phyloP scores from a whole-genome alignment of 2,888 invertebrate genomes.

The Agriopis aurantiaria region DNA sequence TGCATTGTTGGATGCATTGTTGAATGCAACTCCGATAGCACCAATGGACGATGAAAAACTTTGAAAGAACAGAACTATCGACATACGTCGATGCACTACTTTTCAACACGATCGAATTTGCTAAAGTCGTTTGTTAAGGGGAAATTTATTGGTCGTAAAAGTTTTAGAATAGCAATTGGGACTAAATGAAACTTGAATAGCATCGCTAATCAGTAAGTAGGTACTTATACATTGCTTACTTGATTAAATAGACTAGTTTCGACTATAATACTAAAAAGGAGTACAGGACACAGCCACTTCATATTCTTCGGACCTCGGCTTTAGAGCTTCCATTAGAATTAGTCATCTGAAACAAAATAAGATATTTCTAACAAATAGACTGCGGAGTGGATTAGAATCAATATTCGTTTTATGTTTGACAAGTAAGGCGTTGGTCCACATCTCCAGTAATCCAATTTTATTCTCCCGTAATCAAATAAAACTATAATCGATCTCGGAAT shows the following conservation, averaged over 20 bases:
- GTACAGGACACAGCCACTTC: slow-evolving; percentile 69
- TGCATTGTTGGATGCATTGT: slow-evolving; percentile 70
- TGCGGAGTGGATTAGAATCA: no score
- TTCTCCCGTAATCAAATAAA: no score
- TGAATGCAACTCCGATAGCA: slow-evolving; percentile 36
- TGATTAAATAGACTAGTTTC: slow-evolving; percentile 60
- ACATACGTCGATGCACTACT: slow-evolving; percentile 33
- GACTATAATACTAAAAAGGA: slow-evolving; percentile 62
- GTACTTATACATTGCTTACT: slow-evolving; percentile 58
- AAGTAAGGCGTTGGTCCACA: no score
- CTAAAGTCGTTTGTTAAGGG: slow-evolving; percentile 21
- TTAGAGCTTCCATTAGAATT: slow-evolving; percentile 55
- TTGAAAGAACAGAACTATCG: slow-evolving; percentile 15
- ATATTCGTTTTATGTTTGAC: no score
- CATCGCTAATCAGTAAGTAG: not conserved
- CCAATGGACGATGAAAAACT: slow-evolving; percentile 19
- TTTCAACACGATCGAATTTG: slow-evolving; percentile 11
- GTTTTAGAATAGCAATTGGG: slow-evolving; percentile 17
- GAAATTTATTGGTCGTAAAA: slow-evolving; percentile 34
- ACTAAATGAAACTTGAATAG: slow-evolving; percentile 16
- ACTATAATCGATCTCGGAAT: no score
- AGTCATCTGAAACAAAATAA: slow-evolving; percentile 66
- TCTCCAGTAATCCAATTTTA: no score
- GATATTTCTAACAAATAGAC: slow-evolving; percentile 2
- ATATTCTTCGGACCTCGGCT: slow-evolving; percentile 65